Evolutionary conservation across 2,888 invertebrate species (phyloP).

Genomic region (Aplocera efformata): DNA sequence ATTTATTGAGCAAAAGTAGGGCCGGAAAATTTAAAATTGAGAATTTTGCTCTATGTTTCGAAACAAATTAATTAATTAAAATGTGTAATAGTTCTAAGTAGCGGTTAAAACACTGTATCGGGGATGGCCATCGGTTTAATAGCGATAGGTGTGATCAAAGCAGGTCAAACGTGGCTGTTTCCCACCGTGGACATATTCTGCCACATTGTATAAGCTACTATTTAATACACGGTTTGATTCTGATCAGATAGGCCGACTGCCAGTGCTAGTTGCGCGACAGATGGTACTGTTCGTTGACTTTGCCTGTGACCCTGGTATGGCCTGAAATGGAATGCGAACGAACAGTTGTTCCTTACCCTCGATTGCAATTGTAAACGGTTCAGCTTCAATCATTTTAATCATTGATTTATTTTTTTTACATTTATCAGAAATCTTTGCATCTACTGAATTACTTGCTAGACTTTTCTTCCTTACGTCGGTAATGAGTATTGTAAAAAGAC

Average conservation of each 20-base stretch:
- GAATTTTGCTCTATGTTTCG: too few species aligned
- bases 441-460: too few species aligned
- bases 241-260: slow-evolving; percentile 20
- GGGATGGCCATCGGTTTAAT: slow-evolving; percentile 7
- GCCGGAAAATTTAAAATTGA: too few species aligned
- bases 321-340: too few species aligned
- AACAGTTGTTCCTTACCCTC: too few species aligned
- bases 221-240: slow-evolving; percentile 29
- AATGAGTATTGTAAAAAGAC: slow-evolving; percentile 9
- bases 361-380: too few species aligned
- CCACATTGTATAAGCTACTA: slow-evolving; percentile 14
- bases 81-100: not conserved
- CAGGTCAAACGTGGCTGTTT: slow-evolving; percentile 33
- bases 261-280: slow-evolving; percentile 29
- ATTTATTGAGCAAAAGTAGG: too few species aligned
- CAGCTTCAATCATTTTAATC: too few species aligned
- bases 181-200: slow-evolving; percentile 17
- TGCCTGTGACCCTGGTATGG: slow-evolving; percentile 6
- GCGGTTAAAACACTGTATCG: not conserved
- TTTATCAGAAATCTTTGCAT: too few species aligned
- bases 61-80: too few species aligned
- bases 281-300: slow-evolving; percentile 29
- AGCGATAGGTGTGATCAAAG: slow-evolving; percentile 20
- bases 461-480: slow-evolving; percentile 4
- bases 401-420: too few species aligned